Base-by-base conservation (phyloP, 2,888 invertebrate species). In the Ectemnius continuus region DNA sequence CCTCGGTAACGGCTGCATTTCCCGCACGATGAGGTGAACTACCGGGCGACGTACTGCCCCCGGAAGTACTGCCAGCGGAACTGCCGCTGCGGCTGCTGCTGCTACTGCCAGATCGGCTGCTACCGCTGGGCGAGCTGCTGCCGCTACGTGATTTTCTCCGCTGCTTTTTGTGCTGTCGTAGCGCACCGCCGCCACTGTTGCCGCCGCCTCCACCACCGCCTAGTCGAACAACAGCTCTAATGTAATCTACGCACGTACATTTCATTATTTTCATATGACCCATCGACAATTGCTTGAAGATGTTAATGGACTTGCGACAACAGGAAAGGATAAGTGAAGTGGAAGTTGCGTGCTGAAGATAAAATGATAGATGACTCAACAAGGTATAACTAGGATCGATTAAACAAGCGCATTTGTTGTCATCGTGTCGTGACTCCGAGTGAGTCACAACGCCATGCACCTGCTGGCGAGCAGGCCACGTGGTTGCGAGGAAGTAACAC, bases 21-120 rank as follows among this genome's bases (percentile, higher is more conserved):
- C 88, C 89, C 85, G 87, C 90, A 81, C 90, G 91, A 89, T 91
- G 93, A 84, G 88, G 92, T 88, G 86, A 93, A 76, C 89, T 89
- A 84, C 93, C 94, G 71, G 94, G 92, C 77, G 94, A 94, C 86
- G 92, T 92, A 79, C 93, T 93, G 76, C 92, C 93, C 57, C 86
- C 87, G 91, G 93, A 87, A 89, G 92, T 84, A 69, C 88, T 93
- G 90, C 86, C 93, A 89, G 89, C 91, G 87, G 90, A 93, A 90
- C 91, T 93, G 89, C 91, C 91, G 82, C 92, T 92, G 56, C 91
- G 88, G 63, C 89, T 89, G 81, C 88, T 88, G 76, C 89, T 87
- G 76, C 87, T 91, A 81, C 91, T 93, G 89, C 90, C 92, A 86
- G 90, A 93, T 91, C 91, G 93, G 91, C 91, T 91, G 78, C 92